Conservation (phyloP, 2,888 invertebrate genomes). For the Teleogryllus oceanicus region DNA sequence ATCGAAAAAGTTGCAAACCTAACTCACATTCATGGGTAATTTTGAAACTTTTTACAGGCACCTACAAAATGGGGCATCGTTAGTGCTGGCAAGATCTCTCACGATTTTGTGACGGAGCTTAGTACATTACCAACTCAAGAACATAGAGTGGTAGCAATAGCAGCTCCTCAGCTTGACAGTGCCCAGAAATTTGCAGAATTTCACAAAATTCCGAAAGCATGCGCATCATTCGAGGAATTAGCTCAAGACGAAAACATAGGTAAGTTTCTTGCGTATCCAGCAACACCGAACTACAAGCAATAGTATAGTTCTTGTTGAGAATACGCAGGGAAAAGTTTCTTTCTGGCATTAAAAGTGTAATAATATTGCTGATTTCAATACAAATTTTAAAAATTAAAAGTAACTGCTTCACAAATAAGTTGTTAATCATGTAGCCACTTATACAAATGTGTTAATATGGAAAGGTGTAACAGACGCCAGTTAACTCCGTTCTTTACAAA, state of each 20-base stretch:
- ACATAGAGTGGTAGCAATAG: slow-evolving; percentile 72
- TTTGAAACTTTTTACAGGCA: slow-evolving; percentile 49
- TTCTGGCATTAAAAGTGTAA: too few relatives aligned
- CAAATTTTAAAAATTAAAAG: too few relatives aligned
- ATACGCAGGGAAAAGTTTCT: too few relatives aligned
- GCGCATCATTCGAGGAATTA: slow-evolving; percentile 72
- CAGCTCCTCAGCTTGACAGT: slow-evolving; percentile 66
- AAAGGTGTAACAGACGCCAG: too few relatives aligned
- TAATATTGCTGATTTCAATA: too few relatives aligned
- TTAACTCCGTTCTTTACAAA: too few relatives aligned
- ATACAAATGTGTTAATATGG: too few relatives aligned
- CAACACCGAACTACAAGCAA: slow-evolving; percentile 6
- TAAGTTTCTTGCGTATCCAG: slow-evolving; percentile 46
- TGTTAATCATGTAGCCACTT: too few relatives aligned
- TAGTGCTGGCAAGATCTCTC: slow-evolving; percentile 79
- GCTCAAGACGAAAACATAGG: slow-evolving; percentile 73
- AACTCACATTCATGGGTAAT: too few relatives aligned
- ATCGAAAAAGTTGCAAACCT: too few relatives aligned
- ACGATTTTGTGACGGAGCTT: slow-evolving; percentile 76
- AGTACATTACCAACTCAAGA: slow-evolving; percentile 62
- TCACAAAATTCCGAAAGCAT: slow-evolving; percentile 67
- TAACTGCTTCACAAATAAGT: too few relatives aligned
- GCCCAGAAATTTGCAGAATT: slow-evolving; percentile 73
- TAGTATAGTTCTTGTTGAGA: too few relatives aligned
- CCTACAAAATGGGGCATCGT: slow-evolving; percentile 80